These are phyloP conservation scores for Taenioides sp. DNA, from an alignment of 2,797 vertebrate species.

Conservation along the genomic window DNA sequence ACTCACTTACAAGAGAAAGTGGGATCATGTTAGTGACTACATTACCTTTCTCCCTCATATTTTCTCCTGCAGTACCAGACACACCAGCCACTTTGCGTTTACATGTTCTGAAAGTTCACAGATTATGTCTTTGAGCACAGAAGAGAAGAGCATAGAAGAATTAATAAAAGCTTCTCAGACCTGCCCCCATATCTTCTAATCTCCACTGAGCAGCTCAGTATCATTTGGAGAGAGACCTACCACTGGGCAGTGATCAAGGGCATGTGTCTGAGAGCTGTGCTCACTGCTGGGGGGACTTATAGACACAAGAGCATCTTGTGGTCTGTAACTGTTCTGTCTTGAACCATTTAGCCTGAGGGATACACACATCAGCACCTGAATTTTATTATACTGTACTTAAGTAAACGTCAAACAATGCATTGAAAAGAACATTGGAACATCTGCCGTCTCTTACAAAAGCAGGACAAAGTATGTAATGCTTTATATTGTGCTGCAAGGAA, in stretches of 20 bases:
- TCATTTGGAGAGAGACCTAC: constrained; percentile 3
- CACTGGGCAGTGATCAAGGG: constrained; percentile 24
- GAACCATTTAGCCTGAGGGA: constrained; percentile 43
- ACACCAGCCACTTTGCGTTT: neutral
- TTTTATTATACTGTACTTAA: constrained; percentile 36
- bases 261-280: constrained; percentile 24
- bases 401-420: constrained; percentile 31
- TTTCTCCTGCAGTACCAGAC: constrained; percentile 12
- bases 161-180: neutral
- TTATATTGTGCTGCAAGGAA: constrained; percentile 14
- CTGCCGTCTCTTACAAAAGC: constrained; percentile 29
- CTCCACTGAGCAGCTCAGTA: neutral
- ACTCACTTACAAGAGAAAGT: constrained; percentile 11
- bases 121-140: neutral
- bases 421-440: constrained; percentile 26
- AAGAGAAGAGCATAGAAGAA: neutral
- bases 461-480: constrained; percentile 21
- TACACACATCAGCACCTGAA: constrained; percentile 29
- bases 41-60: constrained; percentile 33
- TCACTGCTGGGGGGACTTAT: constrained; percentile 27
- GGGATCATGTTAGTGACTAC: constrained; percentile 32
- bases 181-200: neutral
- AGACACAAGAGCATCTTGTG: constrained; percentile 29
- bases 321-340: constrained; percentile 46
- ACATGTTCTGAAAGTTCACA: too few species aligned